These are phyloP conservation scores for Varecia variegata DNA, from an alignment of 2,797 vertebrate genomes.

Conservation along the genomic window DNA sequence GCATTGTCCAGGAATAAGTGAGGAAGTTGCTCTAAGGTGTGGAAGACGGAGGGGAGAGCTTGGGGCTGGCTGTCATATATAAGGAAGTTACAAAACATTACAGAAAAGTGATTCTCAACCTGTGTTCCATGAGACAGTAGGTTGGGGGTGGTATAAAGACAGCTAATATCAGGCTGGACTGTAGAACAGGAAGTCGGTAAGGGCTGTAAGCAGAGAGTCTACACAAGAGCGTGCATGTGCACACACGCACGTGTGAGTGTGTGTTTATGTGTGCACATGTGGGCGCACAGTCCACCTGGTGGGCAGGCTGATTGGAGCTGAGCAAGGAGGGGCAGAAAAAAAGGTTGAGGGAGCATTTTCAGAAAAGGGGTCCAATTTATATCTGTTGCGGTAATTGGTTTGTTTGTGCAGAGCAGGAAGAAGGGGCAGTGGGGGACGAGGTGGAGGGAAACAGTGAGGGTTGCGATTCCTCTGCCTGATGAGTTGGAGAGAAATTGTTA, in stretches of 20 bases:
- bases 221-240: rapidly evolving
- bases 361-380: slow-evolving; percentile 81
- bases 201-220: not conserved
- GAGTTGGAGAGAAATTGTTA: slow-evolving; percentile 83
- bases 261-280: not conserved
- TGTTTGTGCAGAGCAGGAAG: slow-evolving; percentile 82
- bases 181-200: not conserved
- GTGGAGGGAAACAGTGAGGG: slow-evolving; percentile 82
- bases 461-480: slow-evolving; percentile 82
- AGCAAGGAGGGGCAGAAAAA: slow-evolving; percentile 59
- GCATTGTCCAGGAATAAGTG: not conserved
- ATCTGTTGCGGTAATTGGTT: slow-evolving; percentile 83
- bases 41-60: not conserved
- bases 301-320: slow-evolving; percentile 41
- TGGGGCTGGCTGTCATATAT: not conserved
- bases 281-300: not conserved
- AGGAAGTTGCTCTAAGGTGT: not conserved
- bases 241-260: rapidly evolving
- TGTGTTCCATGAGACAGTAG: not conserved
- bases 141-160: not conserved
- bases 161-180: not conserved
- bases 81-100: not conserved
- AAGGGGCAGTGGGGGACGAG: slow-evolving; percentile 77
- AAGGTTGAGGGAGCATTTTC: slow-evolving; percentile 80
- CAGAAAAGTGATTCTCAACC: not conserved